Evolutionary conservation across 1,140 invertebrate species (phyloP), one percentile per base, ranked within the genome.

Genomic region (Papilio glaucus): DNA sequence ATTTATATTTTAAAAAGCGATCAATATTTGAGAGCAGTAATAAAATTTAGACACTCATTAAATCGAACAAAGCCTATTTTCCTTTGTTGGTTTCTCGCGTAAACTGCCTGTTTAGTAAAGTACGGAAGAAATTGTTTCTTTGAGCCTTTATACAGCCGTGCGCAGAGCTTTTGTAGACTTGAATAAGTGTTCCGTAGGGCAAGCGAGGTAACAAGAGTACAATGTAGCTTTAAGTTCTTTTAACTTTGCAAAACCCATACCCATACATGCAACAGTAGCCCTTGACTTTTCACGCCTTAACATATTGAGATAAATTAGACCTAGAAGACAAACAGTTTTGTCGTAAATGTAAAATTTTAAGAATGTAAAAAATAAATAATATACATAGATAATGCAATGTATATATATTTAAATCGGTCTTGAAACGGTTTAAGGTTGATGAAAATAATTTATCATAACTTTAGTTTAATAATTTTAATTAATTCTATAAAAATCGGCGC

Each of bases 81-180:
- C 12, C 49, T 53, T 3, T 10, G 2, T 1, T 21, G 4, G 9
- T 4, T 53, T 53, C 6, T 33, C 29, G 2, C 29, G 18, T 24
- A 53, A 21, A 53, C 49, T 9, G 18, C 15, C 45, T 53, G 24
- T 53, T 53, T 12, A 0, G 49, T 53, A 53, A 53, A 53, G 21
- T 53, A 53, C 49, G 49, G 21, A 24, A 53, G 15, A 45, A 49
- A 53, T 53, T 53, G 49, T 53, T 53, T 24, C 49, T 53, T 53
- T 53, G 21, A 10, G 49, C 21, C 45, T 49, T 49, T 49, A 21
- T 53, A 53, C 6, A 49, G 42, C 1, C n/a, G n/a, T 53, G 21
- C 21, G 21, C 9, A 3, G 29, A 33, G 49, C 21, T 53, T 24
- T 53, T 53, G 49, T 53, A 24, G 49, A 1, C 49, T 53, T 24